Evolutionary conservation across 1,140 invertebrate genomes (phyloP).

Genomic region (Harpegnathos saltator): DNA sequence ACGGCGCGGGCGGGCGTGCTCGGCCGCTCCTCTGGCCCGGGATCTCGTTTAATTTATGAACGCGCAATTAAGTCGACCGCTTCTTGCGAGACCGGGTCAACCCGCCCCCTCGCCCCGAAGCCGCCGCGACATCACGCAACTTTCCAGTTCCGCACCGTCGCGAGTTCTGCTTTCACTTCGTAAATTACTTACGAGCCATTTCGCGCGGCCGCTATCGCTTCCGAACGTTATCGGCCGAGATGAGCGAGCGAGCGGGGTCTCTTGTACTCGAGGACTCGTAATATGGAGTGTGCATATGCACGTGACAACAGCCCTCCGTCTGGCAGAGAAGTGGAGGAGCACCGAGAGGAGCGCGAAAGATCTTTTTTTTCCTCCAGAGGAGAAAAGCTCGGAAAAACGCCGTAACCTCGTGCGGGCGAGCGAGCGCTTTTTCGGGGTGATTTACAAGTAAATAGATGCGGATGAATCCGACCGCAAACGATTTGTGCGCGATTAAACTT

Average conservation of each 20-base stretch:
- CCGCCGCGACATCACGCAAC: conserved; percentile 31
- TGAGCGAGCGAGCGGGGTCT: conserved; percentile 4
- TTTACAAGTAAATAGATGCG: no score
- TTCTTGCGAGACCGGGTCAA: conserved; percentile 48
- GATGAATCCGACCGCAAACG: no score
- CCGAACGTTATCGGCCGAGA: conserved; percentile 46
- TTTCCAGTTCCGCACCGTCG: conserved; percentile 16
- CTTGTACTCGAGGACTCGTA: conserved; percentile 9
- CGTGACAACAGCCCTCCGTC: background rate
- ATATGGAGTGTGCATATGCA: conserved; percentile 1
- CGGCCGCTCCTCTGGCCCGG: conserved; percentile 3
- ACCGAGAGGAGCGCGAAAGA: background rate
- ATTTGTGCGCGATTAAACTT: background rate
- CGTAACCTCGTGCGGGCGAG: no score
- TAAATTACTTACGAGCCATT: conserved; percentile 71
- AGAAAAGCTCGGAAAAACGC: background rate
- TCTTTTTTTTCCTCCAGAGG: background rate
- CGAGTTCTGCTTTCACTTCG: conserved; percentile 62
- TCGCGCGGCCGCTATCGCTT: conserved; percentile 66
- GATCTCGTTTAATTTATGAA: conserved; percentile 58
- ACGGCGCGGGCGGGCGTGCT: background rate
- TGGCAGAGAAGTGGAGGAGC: background rate
- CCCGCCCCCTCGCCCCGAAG: conserved; percentile 6
- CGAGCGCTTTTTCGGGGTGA: no score
- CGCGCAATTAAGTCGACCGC: conserved; percentile 65